Evolutionary conservation across 2,888 invertebrate genomes (phyloP).

Genomic region (Meandrusa payeni): DNA sequence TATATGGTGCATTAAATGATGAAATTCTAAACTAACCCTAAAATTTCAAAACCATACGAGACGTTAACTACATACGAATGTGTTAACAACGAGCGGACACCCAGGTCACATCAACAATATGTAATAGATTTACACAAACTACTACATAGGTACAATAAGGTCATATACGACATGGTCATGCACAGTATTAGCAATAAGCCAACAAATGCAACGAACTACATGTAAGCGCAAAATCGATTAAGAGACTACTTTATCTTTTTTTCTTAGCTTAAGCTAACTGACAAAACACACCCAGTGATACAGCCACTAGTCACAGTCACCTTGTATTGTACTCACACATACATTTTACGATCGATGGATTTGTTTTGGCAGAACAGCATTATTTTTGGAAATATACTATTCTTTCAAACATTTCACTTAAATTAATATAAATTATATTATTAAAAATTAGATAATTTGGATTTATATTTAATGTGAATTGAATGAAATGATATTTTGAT

Average conservation of each 20-base stretch:
- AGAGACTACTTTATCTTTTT: slow-evolving; percentile 59
- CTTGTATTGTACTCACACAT: slow-evolving; percentile 24
- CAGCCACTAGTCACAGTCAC: slow-evolving; percentile 32
- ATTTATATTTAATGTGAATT: no score
- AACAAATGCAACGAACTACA: slow-evolving; percentile 42
- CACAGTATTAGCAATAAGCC: slow-evolving; percentile 52
- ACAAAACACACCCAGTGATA: slow-evolving; percentile 60
- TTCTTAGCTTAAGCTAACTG: slow-evolving; percentile 77
- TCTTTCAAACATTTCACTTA: slow-evolving; percentile 57
- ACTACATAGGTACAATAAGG: slow-evolving; percentile 46
- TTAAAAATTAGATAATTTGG: no score
- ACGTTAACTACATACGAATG: slow-evolving; percentile 38
- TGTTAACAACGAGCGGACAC: slow-evolving; percentile 58
- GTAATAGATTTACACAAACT: slow-evolving; percentile 47
- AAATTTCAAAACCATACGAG: slow-evolving; percentile 9
- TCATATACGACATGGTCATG: slow-evolving; percentile 48
- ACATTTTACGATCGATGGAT: slow-evolving; percentile 37
- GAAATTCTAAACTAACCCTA: slow-evolving; percentile 14
- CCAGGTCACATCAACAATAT: slow-evolving; percentile 77
- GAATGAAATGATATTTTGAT: no score
- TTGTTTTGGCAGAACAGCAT: slow-evolving; percentile 76
- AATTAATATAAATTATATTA: no score
- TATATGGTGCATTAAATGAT: not conserved
- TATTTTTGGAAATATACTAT: slow-evolving; percentile 53
- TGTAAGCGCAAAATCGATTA: slow-evolving; percentile 44